Conservation (phyloP, 2,888 invertebrate species). For the Julus scanicus region DNA sequence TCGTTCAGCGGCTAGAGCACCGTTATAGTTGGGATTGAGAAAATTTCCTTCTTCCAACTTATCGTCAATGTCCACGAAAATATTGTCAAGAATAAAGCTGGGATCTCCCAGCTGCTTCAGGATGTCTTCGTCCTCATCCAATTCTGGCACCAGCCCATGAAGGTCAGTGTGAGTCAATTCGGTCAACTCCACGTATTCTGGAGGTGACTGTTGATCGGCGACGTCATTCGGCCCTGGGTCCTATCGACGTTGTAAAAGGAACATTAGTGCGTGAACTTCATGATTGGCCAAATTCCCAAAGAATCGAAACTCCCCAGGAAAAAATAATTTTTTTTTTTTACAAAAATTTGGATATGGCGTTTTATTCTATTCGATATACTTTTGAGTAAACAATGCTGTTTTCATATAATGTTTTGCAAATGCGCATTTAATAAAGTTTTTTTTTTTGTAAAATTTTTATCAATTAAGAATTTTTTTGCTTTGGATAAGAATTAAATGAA, state of each 20-base stretch:
- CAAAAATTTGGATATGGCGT: too few species aligned
- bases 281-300: too few species aligned
- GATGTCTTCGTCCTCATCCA: conserved; percentile 74
- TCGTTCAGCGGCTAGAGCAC: background rate
- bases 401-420: too few species aligned
- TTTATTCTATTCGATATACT: too few species aligned
- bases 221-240: conserved; percentile 60
- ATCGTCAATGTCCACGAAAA: conserved; percentile 64
- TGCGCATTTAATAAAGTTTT: too few species aligned
- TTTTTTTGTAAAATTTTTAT: too few species aligned
- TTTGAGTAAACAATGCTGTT: too few species aligned
- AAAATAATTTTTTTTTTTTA: too few species aligned
- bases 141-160: conserved; percentile 74
- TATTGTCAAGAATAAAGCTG: conserved; percentile 82
- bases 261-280: too few species aligned
- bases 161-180: conserved; percentile 79
- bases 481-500: too few species aligned
- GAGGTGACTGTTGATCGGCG: conserved; percentile 57
- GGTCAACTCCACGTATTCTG: conserved; percentile 68
- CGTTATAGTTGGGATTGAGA: conserved; percentile 28
- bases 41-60: conserved; percentile 56
- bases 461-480: too few species aligned
- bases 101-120: conserved; percentile 80
- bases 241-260: conserved; percentile 51
- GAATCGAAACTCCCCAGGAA: too few species aligned